Base-by-base conservation (phyloP, 1,140 invertebrate genomes). In the Charaxes varanes region DNA sequence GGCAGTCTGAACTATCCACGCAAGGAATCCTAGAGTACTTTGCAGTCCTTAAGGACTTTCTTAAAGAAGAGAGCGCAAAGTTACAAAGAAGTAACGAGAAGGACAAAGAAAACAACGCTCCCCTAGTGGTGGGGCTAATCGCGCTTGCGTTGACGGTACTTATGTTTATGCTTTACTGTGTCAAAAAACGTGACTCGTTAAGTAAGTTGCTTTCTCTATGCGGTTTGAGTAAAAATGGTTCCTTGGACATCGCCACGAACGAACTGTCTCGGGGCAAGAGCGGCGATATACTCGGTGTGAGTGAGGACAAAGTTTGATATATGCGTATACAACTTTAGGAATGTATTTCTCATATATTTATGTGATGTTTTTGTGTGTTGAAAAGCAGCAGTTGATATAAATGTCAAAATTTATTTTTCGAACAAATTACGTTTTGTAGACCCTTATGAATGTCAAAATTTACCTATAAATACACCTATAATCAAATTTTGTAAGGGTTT, bases 1-100 rank as follows among this genome's bases (percentile, higher is more conserved):
- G 87, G 6, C 76, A 85, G 50, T 74, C 51, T 6, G 68, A 86
- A 36, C 66, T 91, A 35, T 87, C 86, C 34, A 84, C 77, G 3
- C 38, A 62, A 19, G 74, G 83, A 1, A 59, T 87, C 1, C 36
- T 86, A n/a, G 70, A 85, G 35, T 86, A 85, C 33, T 87, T 86
- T 33, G 45, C 70, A 23, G 53, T 62, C 1, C 62, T 86, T 1
- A 44, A 60, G 43, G 57, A 77, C 6, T 85, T 69, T 22, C 49
- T 87, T 1, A 48, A 47, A 40, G 33, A 63, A 19, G 88, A 76
- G 45, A 85, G 68, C 7, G 45, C 40, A 2, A 66, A 62, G 33
- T 19, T 77, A 0, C 44, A 42, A 42, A 53, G 24, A 18, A 27
- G 32, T 8, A 51, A 50, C 8, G 53, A 58, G n/a, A n/a, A n/a